Evolutionary conservation across 2,113 vertebrate genomes (phyloP), one percentile per base, ranked within the genome.

Genomic region (Oxyura jamaicensis): DNA sequence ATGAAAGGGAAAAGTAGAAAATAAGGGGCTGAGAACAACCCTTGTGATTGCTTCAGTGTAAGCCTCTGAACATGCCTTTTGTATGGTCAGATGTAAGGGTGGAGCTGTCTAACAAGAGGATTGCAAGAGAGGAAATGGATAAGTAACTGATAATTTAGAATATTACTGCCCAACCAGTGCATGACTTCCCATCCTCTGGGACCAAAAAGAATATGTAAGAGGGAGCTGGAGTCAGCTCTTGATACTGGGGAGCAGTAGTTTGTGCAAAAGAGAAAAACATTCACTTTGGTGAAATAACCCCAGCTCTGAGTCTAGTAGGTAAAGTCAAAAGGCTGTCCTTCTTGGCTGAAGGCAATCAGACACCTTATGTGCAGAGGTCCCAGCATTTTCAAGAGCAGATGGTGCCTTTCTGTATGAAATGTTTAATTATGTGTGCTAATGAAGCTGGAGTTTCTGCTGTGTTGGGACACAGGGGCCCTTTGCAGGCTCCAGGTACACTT

Each of bases 351-450:
- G 56, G 63, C 41, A 90, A 44, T 44, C 62, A 84, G 60, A 69
- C 55, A 83, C 36, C 59, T 94, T 83, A 83, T 56, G 65, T 90
- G 55, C 81, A 74, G 59, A 87, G 41, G 74, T 80, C 59, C 19
- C 46, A 90, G 84, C 33, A 55, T 93, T 90, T 95, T 86, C 87
- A 88, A 77, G 75, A 88, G 84, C 93, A 95, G 71, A 92, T 94
- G 84, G 82, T 0, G 3, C n/a, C 7, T 93, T 95, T 91, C 72
- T 91, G 31, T 85, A 66, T 67, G 80, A 90, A 94, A 88, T 7
- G 1, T 78, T 95, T 95, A 95, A 93, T 78, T 68, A 83, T 50
- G 76, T 93, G 88, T 86, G 81, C 28, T 93, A 93, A 91, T 83
- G 80, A 95, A 83, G n/a, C 25, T 19, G 79, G 20, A 4, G 11